Percentiles rank a stretch among this genome's conserved stretches.
Evolutionary conservation across 2,797 vertebrate genomes (phyloP).

Genomic region (Coranthus polyacanthus): DNA sequence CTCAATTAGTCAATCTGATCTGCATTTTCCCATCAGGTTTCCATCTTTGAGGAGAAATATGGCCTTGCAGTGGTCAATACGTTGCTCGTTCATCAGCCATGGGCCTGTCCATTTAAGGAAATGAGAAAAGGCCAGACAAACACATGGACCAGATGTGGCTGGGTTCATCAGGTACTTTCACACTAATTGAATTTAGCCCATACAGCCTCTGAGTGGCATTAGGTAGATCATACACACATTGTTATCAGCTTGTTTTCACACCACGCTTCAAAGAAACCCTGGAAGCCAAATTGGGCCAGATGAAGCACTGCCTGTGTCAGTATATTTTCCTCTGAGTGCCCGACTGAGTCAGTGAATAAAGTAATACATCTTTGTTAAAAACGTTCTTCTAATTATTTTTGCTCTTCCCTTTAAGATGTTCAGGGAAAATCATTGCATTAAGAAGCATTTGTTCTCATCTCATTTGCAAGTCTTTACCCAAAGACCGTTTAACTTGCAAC

Average conservation of each 20-base stretch:
- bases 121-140: constrained; percentile 93
- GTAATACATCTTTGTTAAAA: constrained; percentile 37
- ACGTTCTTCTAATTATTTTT: not conserved
- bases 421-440: constrained; percentile 9
- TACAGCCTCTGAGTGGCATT: constrained; percentile 82
- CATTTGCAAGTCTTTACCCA: not conserved
- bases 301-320: constrained; percentile 36
- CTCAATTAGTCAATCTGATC: constrained; percentile 94
- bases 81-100: constrained; percentile 88
- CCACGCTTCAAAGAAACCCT: constrained; percentile 62
- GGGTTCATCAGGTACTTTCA: constrained; percentile 88
- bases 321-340: constrained; percentile 36
- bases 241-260: constrained; percentile 87
- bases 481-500: constrained; percentile 5
- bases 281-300: constrained; percentile 40
- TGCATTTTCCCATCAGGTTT: constrained; percentile 91
- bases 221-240: constrained; percentile 85
- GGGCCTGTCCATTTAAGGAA: constrained; percentile 90
- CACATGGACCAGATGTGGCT: constrained; percentile 88
- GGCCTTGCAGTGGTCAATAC: constrained; percentile 89
- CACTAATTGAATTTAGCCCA: constrained; percentile 90
- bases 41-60: constrained; percentile 92
- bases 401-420: not conserved
- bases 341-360: constrained; percentile 57
- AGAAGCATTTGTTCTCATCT: not conserved